Base-by-base conservation (phyloP, 2,113 vertebrate genomes). In the Ivindomyrus marchei region DNA sequence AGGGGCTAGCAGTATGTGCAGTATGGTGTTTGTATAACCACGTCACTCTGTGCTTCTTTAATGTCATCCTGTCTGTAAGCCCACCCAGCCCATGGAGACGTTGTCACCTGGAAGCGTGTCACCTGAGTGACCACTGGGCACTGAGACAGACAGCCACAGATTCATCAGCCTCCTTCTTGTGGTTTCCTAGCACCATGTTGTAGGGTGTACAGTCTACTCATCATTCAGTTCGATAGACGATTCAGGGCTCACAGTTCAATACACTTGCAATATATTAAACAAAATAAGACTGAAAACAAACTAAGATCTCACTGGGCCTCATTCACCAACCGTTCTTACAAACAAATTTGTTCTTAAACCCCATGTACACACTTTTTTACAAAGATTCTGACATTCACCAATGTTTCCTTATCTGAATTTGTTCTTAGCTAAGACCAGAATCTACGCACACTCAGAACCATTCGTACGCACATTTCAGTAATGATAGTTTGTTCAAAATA, bases 1-100 rank as follows among this genome's bases (percentile, higher is more conserved):
- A 93, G 95, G 13, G 96, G 95, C 94, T 95, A 96, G 96, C 96
- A 96, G 95, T 95, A 93, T 92, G 95, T 95, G 95, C 96, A 96
- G 94, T 94, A 95, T 97, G 96, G 96, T 97, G 96, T 97, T 96
- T 97, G 95, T 96, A 94, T 95, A 95, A 95, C 95, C 96, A 97
- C 96, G 96, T 96, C 95, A 96, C 94, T 77, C 58, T 42, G 88
- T 49, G 88, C 24, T 84, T 42, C 31, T 77, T 31, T 39, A 77
- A 17, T 36, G 27, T 46, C 17, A 9, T 6, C 19, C 87, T 90
- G 74, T 84, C 70, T 46, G 45, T 58, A 84, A 88, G 87, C 49
- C n/a, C 50, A 21, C n/a, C 15, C 53, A 19, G 45, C 53, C 47
- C 88, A 56, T 83, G 86, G 70, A 90, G 88, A 88, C 15, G 1